A percentile compares a stretch with the other conserved stretches of the same genome.
Conservation (phyloP, 2,113 vertebrate species). For the Rhinoderma darwinii region DNA sequence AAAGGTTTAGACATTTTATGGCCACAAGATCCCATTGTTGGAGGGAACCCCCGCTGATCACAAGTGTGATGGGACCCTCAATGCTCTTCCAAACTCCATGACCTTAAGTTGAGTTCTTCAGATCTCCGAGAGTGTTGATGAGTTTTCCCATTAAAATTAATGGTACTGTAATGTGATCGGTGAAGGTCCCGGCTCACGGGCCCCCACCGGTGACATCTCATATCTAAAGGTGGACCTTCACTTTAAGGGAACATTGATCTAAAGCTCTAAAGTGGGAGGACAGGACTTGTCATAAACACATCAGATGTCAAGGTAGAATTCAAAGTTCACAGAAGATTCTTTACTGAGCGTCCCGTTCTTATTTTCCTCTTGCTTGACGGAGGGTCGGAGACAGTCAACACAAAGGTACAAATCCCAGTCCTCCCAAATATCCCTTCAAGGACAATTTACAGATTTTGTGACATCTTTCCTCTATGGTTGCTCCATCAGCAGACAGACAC, state of each 20-base stretch:
- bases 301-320: neutral
- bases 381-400: neutral
- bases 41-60: no score
- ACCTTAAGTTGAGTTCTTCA: no score
- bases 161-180: neutral
- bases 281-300: neutral
- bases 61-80: no score
- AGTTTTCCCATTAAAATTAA: neutral
- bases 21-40: no score
- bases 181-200: neutral
- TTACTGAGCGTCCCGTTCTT: neutral
- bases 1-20: no score
- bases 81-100: no score
- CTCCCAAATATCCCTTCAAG: neutral
- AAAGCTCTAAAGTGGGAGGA: neutral
- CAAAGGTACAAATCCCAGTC: neutral
- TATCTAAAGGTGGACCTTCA: neutral
- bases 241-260: neutral
- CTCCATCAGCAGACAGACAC: neutral
- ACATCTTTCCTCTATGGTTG: neutral
- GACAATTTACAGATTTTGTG: neutral
- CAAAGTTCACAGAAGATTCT: neutral
- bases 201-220: neutral
- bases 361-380: neutral
- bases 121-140: no score